Percentiles rank a stretch among this genome's conserved stretches.
phyloP scores from a whole-genome alignment of 2,888 invertebrate species.

The Limnephilus rhombicus region DNA sequence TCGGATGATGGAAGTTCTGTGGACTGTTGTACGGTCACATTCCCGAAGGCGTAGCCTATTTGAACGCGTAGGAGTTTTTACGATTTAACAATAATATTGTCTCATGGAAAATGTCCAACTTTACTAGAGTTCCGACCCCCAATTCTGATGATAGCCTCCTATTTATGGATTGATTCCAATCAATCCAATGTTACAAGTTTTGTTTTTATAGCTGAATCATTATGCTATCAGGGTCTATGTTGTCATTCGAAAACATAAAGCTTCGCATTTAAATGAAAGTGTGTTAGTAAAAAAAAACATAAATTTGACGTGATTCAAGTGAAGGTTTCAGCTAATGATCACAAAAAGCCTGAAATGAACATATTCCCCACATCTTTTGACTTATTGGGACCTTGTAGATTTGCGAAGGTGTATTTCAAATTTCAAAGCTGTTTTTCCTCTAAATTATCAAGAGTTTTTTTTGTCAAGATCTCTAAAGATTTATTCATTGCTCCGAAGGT shows the following conservation, averaged over 20 bases:
- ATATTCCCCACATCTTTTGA: conserved; percentile 4
- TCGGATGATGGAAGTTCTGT: conserved; percentile 29
- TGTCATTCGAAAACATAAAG: conserved; percentile 19
- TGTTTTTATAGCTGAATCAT: conserved; percentile 14
- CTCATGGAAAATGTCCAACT: neutral
- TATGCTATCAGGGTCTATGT: neutral
- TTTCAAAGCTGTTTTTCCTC: neutral
- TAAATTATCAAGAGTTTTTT: neutral
- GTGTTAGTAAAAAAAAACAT: neutral
- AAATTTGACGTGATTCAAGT: neutral
- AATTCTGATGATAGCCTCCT: neutral
- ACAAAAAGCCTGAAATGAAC: neutral
- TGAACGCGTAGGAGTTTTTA: conserved; percentile 33
- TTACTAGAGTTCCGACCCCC: neutral
- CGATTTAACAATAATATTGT: neutral
- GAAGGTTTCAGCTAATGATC: neutral
- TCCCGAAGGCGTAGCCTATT: neutral
- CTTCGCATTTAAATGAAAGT: neutral
- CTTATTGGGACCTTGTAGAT: neutral
- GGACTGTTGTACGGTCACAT: conserved; percentile 33
- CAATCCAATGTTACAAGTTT: neutral
- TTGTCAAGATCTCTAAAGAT: conserved; percentile 1
- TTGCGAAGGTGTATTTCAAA: neutral
- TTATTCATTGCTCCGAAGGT: neutral
- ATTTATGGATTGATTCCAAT: conserved; percentile 9